Evolutionary conservation across 2,797 vertebrate species (phyloP), one percentile per base, ranked within the genome.

Genomic region (Mycteria americana): DNA sequence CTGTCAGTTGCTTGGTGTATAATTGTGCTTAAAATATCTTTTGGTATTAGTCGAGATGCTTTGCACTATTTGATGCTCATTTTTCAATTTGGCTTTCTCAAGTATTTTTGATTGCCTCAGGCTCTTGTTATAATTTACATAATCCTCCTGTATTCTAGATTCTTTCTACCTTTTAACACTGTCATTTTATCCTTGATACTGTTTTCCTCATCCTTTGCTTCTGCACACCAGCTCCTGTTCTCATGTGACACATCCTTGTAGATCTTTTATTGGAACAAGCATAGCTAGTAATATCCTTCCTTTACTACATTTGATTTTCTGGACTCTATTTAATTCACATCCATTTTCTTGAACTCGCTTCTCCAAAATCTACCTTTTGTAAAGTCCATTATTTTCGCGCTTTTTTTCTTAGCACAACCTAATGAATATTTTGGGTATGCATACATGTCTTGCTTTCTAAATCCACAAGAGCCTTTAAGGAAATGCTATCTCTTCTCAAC

Each of bases 11-110:
- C 82, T 94, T 92, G 76, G 79, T 95, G 81, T 95, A 88, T 97
- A 96, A 97, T 97, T 98, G 96, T 80, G 88, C 97, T 96, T 97
- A 97, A 97, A 98, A 96, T 95, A 85, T 91, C 95, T 86, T 96
- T 97, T 96, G 73, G 37, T 95, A 96, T 97, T 96, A 93, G 85
- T 93, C 96, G 89, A 95, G 93, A 97, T 93, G 91, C 65, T 97
- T 96, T 94, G 86, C 74, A 28, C 57, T 95, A 39, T 95, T 96
- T 96, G 75, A 95, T 97, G 78, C 89, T 96, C 76, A 83, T 97
- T 97, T 97, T 96, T 95, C 80, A 97, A 94, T 96, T 95, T 93
- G 85, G 28, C 81, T 97, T 97, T 88, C 94, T 97, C 81, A 85
- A 92, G 85, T 97, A 95, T 95, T 97, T 98, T 97, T 97, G 57